A percentile compares a stretch with the other conserved stretches of the same genome.
Evolutionary conservation across 1,140 invertebrate genomes (phyloP).

Genomic region (Carposina sasakii): DNA sequence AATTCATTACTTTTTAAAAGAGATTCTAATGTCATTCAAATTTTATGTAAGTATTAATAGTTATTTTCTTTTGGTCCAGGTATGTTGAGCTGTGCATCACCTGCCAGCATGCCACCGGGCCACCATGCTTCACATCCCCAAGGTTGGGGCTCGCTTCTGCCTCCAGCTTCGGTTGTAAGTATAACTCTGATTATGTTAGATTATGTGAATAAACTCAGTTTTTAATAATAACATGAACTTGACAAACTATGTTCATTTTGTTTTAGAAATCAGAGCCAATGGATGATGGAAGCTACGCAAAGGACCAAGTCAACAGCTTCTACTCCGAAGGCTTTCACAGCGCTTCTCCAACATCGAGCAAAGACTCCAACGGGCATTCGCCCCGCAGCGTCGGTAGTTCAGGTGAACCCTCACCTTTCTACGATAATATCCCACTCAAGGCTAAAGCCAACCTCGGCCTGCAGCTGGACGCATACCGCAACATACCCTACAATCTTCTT

Average conservation of each 20-base stretch:
- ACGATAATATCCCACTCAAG: slow-evolving; percentile 59
- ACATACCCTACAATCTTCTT: slow-evolving; percentile 53
- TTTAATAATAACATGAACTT: no score
- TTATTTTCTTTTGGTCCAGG: slow-evolving; percentile 32
- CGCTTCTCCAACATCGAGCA: slow-evolving; percentile 66
- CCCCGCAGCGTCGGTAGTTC: slow-evolving; percentile 57
- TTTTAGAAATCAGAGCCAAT: slow-evolving; percentile 65
- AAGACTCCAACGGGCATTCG: slow-evolving; percentile 64
- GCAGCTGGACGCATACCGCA: slow-evolving; percentile 51
- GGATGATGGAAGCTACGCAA: slow-evolving; percentile 56
- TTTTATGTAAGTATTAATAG: no score
- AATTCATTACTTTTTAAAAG: no score
- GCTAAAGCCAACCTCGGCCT: slow-evolving; percentile 58
- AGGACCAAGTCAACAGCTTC: slow-evolving; percentile 62
- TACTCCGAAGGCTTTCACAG: slow-evolving; percentile 71
- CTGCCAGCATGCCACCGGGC: slow-evolving; percentile 56
- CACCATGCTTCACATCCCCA: slow-evolving; percentile 42
- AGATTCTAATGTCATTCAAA: no score
- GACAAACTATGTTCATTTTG: slow-evolving; percentile 19
- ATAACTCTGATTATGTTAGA: background rate
- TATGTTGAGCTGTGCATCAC: slow-evolving; percentile 59
- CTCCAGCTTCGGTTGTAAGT: slow-evolving; percentile 52
- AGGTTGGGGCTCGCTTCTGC: slow-evolving; percentile 44
- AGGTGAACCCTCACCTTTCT: slow-evolving; percentile 66
- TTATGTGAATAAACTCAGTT: no score